A percentile compares a stretch with the other conserved stretches of the same genome.
Conservation (phyloP, 2,888 invertebrate genomes). For the Vandiemenella viatica region DNA sequence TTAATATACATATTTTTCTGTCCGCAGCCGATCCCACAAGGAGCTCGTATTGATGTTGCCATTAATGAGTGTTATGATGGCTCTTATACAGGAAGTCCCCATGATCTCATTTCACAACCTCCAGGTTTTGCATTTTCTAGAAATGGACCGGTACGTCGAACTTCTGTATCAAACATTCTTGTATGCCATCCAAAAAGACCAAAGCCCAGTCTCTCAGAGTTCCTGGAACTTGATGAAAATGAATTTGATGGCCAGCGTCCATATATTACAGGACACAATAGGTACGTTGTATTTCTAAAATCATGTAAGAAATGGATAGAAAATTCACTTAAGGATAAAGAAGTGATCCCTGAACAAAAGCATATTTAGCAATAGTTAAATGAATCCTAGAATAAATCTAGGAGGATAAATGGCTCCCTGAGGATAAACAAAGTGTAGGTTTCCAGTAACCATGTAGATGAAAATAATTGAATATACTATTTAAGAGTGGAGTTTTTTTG, state of each 20-base stretch:
- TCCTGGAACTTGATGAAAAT: constrained; percentile 73
- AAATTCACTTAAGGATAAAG: no score
- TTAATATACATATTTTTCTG: no score
- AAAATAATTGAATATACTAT: no score
- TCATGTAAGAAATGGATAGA: neutral
- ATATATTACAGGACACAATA: constrained; percentile 77
- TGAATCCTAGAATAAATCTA: no score
- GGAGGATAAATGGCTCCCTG: no score
- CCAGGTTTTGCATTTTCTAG: constrained; percentile 55
- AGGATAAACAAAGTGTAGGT: no score
- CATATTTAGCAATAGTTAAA: no score
- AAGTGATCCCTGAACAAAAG: no score
- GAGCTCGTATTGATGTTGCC: constrained; percentile 85
- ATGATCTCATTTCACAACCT: constrained; percentile 64
- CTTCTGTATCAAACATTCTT: constrained; percentile 60
- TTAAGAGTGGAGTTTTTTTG: no score
- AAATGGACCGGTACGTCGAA: constrained; percentile 54
- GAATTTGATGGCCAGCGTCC: constrained; percentile 74
- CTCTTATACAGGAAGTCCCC: constrained; percentile 85
- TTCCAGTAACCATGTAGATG: no score
- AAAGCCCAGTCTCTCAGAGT: constrained; percentile 65
- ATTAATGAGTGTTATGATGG: constrained; percentile 92
- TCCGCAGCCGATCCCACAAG: constrained; percentile 57
- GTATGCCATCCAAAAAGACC: constrained; percentile 57
- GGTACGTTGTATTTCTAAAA: constrained; percentile 37